These are phyloP conservation scores for Allolobophora icterica DNA, from an alignment of 2,888 invertebrate genomes.

Conservation along the genomic window DNA sequence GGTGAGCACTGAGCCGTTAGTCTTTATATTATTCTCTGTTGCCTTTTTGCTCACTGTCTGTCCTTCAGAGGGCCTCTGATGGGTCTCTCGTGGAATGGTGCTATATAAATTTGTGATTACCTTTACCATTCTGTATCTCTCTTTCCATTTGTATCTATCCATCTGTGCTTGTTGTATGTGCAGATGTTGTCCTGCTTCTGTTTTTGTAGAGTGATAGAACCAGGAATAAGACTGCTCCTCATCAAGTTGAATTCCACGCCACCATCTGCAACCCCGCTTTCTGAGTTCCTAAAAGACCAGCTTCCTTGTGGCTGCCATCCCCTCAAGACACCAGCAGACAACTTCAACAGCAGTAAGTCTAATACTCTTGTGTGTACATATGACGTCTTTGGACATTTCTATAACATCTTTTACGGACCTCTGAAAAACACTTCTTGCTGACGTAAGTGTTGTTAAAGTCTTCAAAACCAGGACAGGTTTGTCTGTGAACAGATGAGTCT, in stretches of 20 bases:
- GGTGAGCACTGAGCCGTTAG: neutral
- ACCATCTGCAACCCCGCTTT: neutral
- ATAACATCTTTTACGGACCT: no score
- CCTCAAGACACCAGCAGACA: neutral
- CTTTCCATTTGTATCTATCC: no score
- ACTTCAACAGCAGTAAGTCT: neutral
- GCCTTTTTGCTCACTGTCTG: neutral
- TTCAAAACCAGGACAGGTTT: no score
- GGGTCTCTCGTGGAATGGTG: no score
- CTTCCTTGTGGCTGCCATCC: slow-evolving; percentile 19
- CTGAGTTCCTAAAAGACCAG: slow-evolving; percentile 22
- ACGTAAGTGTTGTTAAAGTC: no score
- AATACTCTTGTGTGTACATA: no score
- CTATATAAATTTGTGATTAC: no score
- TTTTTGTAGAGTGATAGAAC: neutral
- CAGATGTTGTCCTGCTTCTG: neutral
- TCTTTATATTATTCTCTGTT: neutral
- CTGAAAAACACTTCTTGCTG: no score
- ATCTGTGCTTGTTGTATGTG: neutral
- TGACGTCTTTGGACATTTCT: no score
- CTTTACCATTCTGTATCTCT: neutral
- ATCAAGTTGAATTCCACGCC: slow-evolving; percentile 1
- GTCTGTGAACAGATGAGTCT: no score
- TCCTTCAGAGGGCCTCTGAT: no score
- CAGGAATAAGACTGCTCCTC: slow-evolving; percentile 23